phyloP scores from a whole-genome alignment of 2,888 invertebrate genomes.

The Poecilus cupreus region DNA sequence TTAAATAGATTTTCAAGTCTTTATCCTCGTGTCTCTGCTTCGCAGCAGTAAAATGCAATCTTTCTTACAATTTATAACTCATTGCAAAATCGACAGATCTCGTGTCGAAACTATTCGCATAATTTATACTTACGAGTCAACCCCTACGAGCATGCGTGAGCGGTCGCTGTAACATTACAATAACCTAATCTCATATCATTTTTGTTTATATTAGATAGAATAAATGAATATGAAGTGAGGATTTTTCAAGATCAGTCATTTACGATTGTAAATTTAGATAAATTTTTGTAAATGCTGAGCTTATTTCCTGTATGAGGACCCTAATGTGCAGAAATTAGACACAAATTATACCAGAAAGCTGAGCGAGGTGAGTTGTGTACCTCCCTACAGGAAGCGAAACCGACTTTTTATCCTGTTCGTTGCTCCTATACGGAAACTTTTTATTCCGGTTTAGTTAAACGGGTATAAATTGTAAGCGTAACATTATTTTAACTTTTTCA shows the following conservation, averaged over 20 bases:
- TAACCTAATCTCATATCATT: too few species aligned
- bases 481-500: conserved; percentile 16
- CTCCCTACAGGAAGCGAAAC: background rate
- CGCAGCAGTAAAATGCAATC: conserved; percentile 56
- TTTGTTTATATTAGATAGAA: too few species aligned
- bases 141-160: conserved; percentile 15
- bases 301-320: conserved; percentile 4
- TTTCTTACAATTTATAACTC: conserved; percentile 58
- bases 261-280: background rate
- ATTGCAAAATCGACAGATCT: conserved; percentile 56
- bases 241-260: too few species aligned
- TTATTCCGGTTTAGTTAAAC: conserved; percentile 37
- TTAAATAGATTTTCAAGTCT: conserved; percentile 58
- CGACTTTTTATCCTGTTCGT: conserved; percentile 31
- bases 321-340: conserved; percentile 27
- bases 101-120: conserved; percentile 55
- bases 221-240: too few species aligned
- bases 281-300: background rate
- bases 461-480: conserved; percentile 32
- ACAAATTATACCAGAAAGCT: background rate
- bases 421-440: conserved; percentile 23
- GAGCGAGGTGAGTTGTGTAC: background rate
- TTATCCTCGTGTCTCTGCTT: conserved; percentile 39
- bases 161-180: too few species aligned
- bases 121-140: conserved; percentile 51